A percentile compares a stretch with the other conserved stretches of the same genome.
These are phyloP conservation scores for Pseudochirops corinnae DNA, from an alignment of 2,797 vertebrate genomes.

Conservation along the genomic window DNA sequence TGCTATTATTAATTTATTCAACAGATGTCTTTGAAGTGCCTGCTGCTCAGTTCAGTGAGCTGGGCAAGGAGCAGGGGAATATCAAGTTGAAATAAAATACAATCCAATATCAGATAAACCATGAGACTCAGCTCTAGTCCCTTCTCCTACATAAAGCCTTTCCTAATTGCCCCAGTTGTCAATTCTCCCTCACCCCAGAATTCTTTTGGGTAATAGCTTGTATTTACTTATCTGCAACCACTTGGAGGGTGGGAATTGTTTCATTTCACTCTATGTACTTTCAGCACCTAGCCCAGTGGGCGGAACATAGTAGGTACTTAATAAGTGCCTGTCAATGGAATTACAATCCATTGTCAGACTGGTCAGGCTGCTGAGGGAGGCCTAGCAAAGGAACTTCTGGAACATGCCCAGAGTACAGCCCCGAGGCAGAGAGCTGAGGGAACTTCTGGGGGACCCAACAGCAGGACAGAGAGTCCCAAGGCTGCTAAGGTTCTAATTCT, in stretches of 20 bases:
- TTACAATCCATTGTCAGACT: neutral
- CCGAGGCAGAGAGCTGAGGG: neutral
- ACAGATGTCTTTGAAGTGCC: neutral
- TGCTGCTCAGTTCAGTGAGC: neutral
- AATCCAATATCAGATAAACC: neutral
- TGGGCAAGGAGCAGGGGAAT: neutral
- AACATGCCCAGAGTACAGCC: neutral
- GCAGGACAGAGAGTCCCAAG: neutral
- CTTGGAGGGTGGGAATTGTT: neutral
- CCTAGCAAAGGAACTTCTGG: neutral
- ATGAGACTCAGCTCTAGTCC: neutral
- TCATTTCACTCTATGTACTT: neutral
- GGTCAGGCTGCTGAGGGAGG: neutral
- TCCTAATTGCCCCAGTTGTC: neutral
- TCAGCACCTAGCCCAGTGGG: constrained; percentile 28
- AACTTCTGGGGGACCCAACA: neutral
- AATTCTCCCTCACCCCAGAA: neutral
- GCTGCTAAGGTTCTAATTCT: neutral
- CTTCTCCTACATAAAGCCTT: neutral
- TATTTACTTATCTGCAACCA: neutral
- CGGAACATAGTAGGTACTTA: constrained; percentile 39
- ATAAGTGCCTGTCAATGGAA: constrained; percentile 64
- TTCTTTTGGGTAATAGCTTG: neutral
- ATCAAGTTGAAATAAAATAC: neutral
- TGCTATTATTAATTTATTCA: neutral